Percentiles rank a stretch among this genome's conserved stretches.
Evolutionary conservation across 2,888 invertebrate genomes (phyloP).

Genomic region (Saturnia japonica): DNA sequence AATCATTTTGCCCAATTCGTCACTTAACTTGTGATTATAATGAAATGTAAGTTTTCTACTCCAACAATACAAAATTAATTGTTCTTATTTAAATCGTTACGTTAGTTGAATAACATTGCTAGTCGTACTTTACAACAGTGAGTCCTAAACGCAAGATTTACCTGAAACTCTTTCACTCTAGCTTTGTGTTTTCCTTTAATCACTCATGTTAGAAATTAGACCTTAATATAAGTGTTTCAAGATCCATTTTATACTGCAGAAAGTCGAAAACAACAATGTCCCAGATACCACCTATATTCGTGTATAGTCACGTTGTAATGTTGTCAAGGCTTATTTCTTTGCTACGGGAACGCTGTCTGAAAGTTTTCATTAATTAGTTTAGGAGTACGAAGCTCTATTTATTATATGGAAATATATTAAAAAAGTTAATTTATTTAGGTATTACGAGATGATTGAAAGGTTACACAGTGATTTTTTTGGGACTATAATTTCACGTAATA

Average conservation of each 20-base stretch:
- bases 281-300: conserved; percentile 41
- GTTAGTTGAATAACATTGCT: neutral
- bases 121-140: conserved; percentile 26
- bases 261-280: conserved; percentile 30
- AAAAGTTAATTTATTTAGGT: too few relatives aligned
- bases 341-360: conserved; percentile 46
- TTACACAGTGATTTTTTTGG: too few relatives aligned
- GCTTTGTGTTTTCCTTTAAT: conserved; percentile 34
- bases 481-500: too few relatives aligned
- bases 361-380: conserved; percentile 47
- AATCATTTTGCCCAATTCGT: too few relatives aligned
- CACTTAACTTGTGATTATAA: too few relatives aligned
- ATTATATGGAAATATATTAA: neutral
- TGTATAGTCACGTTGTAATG: conserved; percentile 55
- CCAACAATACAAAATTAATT: too few relatives aligned
- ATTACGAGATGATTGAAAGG: too few relatives aligned
- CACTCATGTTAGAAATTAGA: conserved; percentile 23
- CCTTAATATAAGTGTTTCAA: conserved; percentile 29
- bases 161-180: conserved; percentile 34
- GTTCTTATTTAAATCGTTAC: too few relatives aligned
- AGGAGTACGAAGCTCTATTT: conserved; percentile 7
- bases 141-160: conserved; percentile 36
- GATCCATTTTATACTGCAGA: conserved; percentile 19
- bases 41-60: too few relatives aligned
- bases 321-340: conserved; percentile 54